Conservation (phyloP, 2,797 vertebrate genomes). For the Ceyx erithaca region DNA sequence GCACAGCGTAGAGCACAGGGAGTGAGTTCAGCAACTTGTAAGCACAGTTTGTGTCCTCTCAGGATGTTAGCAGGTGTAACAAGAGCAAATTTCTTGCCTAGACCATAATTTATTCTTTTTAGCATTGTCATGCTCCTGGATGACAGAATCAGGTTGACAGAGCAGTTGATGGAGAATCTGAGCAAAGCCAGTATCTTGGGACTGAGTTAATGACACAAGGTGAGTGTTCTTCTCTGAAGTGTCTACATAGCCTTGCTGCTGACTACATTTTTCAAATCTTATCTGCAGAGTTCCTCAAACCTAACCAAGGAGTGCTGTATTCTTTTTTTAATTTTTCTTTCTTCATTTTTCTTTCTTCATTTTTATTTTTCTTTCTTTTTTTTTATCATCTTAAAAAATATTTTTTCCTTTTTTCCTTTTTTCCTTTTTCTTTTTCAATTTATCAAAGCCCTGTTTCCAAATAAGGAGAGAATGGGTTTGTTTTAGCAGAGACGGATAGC, state of each 20-base stretch:
- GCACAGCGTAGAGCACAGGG: neutral
- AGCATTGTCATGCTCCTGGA: neutral
- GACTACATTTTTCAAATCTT: neutral
- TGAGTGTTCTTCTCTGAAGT: neutral
- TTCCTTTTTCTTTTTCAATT: accelerated
- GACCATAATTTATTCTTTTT: neutral
- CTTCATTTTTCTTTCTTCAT: accelerated
- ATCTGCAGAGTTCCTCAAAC: neutral
- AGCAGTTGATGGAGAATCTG: neutral
- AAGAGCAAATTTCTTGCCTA: neutral
- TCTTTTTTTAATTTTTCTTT: no score
- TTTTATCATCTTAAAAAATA: no score
- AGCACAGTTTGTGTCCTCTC: neutral
- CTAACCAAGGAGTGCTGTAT: neutral
- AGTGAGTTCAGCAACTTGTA: neutral
- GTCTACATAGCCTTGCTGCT: neutral
- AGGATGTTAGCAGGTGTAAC: neutral
- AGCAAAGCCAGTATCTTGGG: neutral
- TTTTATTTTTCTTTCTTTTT: no score
- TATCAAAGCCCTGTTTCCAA: neutral
- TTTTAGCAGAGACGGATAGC: neutral
- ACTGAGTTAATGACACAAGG: neutral
- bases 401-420: no score
- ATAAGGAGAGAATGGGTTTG: neutral
- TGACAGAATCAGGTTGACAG: neutral